Evolutionary conservation across 2,888 invertebrate species (phyloP), one percentile per base, ranked within the genome.

Genomic region (Cotesia congregata): DNA sequence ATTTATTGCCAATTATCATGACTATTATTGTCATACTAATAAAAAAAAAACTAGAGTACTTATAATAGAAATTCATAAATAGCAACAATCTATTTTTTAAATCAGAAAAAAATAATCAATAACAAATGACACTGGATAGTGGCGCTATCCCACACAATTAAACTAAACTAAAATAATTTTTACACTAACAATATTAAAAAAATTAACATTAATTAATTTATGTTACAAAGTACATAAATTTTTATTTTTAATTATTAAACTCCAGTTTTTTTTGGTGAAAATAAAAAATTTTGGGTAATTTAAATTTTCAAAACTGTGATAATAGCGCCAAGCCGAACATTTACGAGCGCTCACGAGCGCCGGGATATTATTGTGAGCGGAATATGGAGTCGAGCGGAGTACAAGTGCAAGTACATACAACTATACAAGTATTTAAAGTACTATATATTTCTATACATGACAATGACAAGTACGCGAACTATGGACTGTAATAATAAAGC

Each of bases 401-500:
- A 6, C 12, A 50, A 50, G 50, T 50, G 12, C 12, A 12, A 50
- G 50, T 50, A 9, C 50, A 9, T 12, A 12, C 9, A 12, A 50
- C 50, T 1, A 41, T 6, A 41, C 7, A 9, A 41, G 9, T n/a
- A n/a, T n/a, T n/a, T n/a, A n/a, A n/a, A n/a, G n/a, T n/a, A n/a
- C n/a, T n/a, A n/a, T n/a, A n/a, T n/a, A n/a, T n/a, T 50, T 12
- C 50, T 50, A 50, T 7, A 50, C 50, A 3, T 30, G 3, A 30
- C 50, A 50, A 12, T 12, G 50, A 50, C 50, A 50, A 50, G 50
- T 50, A 50, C 50, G 9, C 6, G 50, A 72, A 76, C 72, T 75
- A 79, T 72, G 77, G 67, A 74, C 67, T 75, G 64, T 77, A 61
- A 68, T 74, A 76, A 50, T 62, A 74, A 69, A 60, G 64, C 50